These are phyloP conservation scores for Plutella xylostella DNA, from an alignment of 2,888 invertebrate genomes.

Conservation along the genomic window DNA sequence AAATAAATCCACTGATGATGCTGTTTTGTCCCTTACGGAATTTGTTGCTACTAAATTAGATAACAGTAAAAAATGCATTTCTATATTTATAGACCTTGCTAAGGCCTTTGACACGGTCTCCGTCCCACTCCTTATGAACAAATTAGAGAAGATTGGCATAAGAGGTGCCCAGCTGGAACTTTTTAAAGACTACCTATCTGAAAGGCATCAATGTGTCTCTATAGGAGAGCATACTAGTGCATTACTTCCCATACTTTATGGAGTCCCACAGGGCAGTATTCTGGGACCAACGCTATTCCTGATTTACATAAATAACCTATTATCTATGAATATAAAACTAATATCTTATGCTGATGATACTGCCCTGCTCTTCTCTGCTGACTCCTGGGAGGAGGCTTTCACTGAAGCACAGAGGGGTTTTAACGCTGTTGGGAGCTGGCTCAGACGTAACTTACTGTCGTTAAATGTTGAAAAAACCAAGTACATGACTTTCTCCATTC, in stretches of 20 bases:
- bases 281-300: background rate
- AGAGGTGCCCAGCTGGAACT: background rate
- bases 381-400: background rate
- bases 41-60: background rate
- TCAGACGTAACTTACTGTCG: background rate
- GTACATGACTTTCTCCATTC: conserved; percentile 1
- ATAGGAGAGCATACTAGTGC: background rate
- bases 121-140: background rate
- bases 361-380: background rate
- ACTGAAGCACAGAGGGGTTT: background rate
- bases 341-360: conserved; percentile 1
- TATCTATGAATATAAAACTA: background rate
- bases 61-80: background rate
- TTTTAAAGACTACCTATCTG: background rate
- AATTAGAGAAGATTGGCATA: background rate
- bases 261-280: background rate
- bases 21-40: too few species aligned
- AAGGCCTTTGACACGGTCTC: background rate
- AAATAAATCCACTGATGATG: too few species aligned
- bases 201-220: background rate
- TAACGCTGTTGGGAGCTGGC: background rate
- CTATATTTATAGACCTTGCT: background rate
- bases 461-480: conserved; percentile 4
- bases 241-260: background rate
- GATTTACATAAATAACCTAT: background rate